These are phyloP conservation scores for Gopherus evgoodei DNA, from an alignment of 2,113 vertebrate species.

Conservation along the genomic window DNA sequence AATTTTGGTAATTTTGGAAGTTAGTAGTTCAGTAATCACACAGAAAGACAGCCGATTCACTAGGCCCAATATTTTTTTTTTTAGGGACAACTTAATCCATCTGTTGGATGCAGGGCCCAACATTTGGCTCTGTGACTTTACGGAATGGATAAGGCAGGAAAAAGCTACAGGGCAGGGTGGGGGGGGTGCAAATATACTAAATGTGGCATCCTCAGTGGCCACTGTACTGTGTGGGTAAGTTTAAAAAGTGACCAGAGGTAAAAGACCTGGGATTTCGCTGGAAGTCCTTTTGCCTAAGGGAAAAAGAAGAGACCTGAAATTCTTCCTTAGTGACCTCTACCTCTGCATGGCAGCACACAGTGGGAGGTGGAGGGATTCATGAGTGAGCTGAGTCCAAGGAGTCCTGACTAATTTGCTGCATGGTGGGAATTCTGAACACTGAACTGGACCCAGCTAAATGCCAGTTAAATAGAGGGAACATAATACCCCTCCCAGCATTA, in stretches of 20 bases:
- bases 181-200: neutral
- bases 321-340: too few species aligned
- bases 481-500: neutral
- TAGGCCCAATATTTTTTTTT: too few species aligned
- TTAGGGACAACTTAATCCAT: too few species aligned
- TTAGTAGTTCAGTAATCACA: too few species aligned
- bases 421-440: neutral
- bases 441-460: neutral
- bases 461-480: neutral
- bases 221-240: neutral
- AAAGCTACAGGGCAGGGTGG: neutral
- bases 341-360: neutral
- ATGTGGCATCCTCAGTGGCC: neutral
- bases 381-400: neutral
- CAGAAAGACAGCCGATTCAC: too few species aligned
- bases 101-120: too few species aligned
- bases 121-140: neutral
- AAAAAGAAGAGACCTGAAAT: neutral
- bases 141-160: too few species aligned
- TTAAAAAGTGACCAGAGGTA: neutral
- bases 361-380: neutral
- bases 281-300: neutral
- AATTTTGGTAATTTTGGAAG: too few species aligned
- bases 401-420: neutral
- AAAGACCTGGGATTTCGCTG: neutral